These are phyloP conservation scores for Camptogramma bilineatum DNA, from an alignment of 2,888 invertebrate species.

Conservation along the genomic window DNA sequence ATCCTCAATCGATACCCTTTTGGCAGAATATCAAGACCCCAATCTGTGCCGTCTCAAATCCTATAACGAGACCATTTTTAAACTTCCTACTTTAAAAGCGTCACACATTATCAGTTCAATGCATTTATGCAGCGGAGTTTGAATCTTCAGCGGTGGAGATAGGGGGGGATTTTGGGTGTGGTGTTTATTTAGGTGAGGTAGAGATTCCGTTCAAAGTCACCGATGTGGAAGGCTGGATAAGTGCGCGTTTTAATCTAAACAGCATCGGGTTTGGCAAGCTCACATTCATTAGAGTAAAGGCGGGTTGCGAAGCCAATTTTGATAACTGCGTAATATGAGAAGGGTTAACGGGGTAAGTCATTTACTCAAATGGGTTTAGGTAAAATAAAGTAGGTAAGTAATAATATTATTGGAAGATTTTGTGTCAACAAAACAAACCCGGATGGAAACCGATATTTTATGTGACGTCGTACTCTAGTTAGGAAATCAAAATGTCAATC, in stretches of 20 bases:
- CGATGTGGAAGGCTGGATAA: slow-evolving; percentile 65
- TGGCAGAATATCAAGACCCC: slow-evolving; percentile 54
- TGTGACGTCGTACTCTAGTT: no score
- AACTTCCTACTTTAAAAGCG: slow-evolving; percentile 59
- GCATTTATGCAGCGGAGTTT: slow-evolving; percentile 73
- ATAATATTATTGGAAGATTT: not conserved
- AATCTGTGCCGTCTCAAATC: slow-evolving; percentile 47
- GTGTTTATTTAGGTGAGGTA: slow-evolving; percentile 22
- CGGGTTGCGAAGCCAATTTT: not conserved
- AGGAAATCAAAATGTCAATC: no score
- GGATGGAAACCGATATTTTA: not conserved
- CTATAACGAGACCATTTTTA: slow-evolving; percentile 60
- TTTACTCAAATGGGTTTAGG: not conserved
- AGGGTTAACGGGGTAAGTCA: slow-evolving; percentile 3
- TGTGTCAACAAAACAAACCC: not conserved
- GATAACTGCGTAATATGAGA: not conserved
- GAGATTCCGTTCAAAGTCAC: slow-evolving; percentile 22
- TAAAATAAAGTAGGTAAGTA: not conserved
- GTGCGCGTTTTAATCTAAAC: slow-evolving; percentile 79
- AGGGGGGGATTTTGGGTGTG: slow-evolving; percentile 58
- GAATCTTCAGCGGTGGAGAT: slow-evolving; percentile 48
- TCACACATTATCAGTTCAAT: slow-evolving; percentile 71
- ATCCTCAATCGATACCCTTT: slow-evolving; percentile 44
- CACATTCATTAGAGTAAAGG: slow-evolving; percentile 10
- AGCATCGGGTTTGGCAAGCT: slow-evolving; percentile 60